These are phyloP conservation scores for Glyphotaelius pellucidus DNA, from an alignment of 2,888 invertebrate genomes.

Conservation along the genomic window DNA sequence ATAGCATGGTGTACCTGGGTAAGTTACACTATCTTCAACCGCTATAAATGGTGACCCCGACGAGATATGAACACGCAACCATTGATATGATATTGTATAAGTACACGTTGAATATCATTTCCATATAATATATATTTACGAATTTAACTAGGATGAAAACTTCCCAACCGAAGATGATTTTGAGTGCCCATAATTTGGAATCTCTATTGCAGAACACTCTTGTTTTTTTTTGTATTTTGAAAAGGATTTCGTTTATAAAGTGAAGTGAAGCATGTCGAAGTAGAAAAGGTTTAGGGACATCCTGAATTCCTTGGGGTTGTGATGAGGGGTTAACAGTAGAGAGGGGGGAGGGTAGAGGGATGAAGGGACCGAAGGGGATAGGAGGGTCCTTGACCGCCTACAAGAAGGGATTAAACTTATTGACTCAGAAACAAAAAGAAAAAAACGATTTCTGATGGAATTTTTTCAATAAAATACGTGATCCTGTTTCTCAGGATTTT, in stretches of 20 bases:
- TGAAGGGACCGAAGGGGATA: not conserved
- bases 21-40: too few species aligned
- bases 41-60: too few species aligned
- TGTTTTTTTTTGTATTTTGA: not conserved
- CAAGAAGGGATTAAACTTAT: slow-evolving; percentile 18
- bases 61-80: too few species aligned
- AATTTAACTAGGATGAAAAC: not conserved
- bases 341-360: not conserved
- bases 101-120: too few species aligned
- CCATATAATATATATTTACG: too few species aligned
- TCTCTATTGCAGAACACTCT: not conserved
- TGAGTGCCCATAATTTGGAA: not conserved
- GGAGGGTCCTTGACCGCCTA: slow-evolving; percentile 20
- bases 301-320: not conserved
- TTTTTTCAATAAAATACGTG: slow-evolving; percentile 5
- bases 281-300: not conserved
- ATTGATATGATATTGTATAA: too few species aligned
- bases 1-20: too few species aligned
- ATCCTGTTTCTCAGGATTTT: not conserved
- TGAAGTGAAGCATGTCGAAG: not conserved
- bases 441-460: slow-evolving; percentile 11
- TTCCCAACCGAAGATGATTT: not conserved
- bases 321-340: not conserved
- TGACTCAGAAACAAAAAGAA: slow-evolving; percentile 10
- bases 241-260: not conserved